A percentile compares a stretch with the other conserved stretches of the same genome.
Conservation (phyloP, 2,113 vertebrate species). For the Pygoscelis adeliae region DNA sequence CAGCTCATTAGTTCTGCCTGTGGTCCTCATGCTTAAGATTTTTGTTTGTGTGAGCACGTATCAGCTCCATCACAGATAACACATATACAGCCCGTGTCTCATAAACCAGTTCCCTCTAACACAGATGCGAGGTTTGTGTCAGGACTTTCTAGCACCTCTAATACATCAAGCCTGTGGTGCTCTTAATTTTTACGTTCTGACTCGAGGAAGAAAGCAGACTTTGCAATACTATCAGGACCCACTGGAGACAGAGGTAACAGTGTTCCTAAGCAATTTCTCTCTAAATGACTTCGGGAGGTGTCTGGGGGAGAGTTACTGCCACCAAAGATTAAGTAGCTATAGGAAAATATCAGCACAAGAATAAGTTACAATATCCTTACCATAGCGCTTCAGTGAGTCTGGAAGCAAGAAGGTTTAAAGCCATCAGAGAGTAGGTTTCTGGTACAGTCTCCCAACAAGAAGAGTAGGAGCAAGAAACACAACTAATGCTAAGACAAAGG, state of each 20-base stretch:
- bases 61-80: background rate
- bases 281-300: background rate
- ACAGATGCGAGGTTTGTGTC: rapidly evolving
- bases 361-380: background rate
- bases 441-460: background rate
- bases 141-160: background rate
- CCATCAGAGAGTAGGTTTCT: background rate
- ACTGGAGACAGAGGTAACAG: background rate
- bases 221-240: background rate
- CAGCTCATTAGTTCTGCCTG: background rate
- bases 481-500: background rate
- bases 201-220: background rate
- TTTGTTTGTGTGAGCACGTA: background rate
- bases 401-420: background rate
- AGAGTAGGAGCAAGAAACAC: background rate
- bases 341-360: background rate
- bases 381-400: background rate
- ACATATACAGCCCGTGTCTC: background rate
- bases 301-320: background rate
- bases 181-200: background rate
- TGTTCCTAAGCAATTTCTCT: background rate
- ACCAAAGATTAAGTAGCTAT: background rate
- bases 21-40: background rate
- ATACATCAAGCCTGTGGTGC: no score
- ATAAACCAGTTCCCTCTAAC: background rate